These are phyloP conservation scores for Lerema accius DNA, from an alignment of 1,140 invertebrate genomes.

Conservation along the genomic window DNA sequence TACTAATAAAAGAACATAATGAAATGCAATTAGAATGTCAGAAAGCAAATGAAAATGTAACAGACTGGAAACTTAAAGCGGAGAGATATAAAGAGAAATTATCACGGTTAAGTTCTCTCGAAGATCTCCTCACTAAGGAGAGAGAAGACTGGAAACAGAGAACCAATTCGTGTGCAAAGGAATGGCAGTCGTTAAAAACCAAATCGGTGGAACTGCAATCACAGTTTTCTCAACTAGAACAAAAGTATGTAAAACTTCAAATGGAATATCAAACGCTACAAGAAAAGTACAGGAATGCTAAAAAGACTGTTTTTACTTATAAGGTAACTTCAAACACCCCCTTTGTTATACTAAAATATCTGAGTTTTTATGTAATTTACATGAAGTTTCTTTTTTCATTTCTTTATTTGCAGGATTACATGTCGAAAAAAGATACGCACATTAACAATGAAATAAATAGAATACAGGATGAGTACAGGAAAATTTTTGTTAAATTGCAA, in stretches of 20 bases:
- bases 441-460: constrained; percentile 75
- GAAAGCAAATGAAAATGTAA: constrained; percentile 54
- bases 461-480: constrained; percentile 75
- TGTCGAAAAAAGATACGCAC: constrained; percentile 76
- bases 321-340: no score
- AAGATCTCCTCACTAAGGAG: constrained; percentile 62
- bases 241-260: constrained; percentile 55
- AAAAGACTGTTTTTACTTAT: constrained; percentile 83
- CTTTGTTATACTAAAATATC: no score
- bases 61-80: constrained; percentile 61
- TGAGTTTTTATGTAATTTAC: no score
- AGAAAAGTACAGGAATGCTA: constrained; percentile 83
- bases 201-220: constrained; percentile 59
- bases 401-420: constrained; percentile 72
- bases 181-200: constrained; percentile 55
- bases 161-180: constrained; percentile 52
- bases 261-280: constrained; percentile 69
- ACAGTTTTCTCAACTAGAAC: constrained; percentile 52
- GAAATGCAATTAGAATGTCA: constrained; percentile 62
- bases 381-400: no score
- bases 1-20: constrained; percentile 74
- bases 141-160: constrained; percentile 61
- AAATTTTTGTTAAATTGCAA: constrained; percentile 72
- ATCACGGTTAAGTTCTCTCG: constrained; percentile 52
- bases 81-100: constrained; percentile 67